phyloP scores from a whole-genome alignment of 2,797 vertebrate species.

The Pseudocheirus occidentalis region DNA sequence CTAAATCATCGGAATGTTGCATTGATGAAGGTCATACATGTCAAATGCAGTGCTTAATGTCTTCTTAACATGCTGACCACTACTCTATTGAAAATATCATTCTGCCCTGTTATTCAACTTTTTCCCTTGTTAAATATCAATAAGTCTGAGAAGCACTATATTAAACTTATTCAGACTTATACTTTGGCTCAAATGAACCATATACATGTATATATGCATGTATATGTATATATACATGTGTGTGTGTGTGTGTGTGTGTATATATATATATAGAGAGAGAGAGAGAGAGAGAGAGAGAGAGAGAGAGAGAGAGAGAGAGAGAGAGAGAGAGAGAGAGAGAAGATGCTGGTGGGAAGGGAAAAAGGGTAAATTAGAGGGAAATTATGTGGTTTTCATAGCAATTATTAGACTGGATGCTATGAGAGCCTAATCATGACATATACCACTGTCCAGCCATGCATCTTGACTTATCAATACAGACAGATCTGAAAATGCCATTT shows the following conservation, averaged over 20 bases:
- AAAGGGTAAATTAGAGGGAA: background rate
- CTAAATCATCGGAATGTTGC: background rate
- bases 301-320: too few relatives aligned
- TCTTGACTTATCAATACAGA: background rate
- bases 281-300: too few relatives aligned
- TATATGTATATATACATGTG: too few relatives aligned
- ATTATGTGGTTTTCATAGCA: background rate
- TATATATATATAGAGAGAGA: too few relatives aligned
- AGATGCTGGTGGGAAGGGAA: background rate
- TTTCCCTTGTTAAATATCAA: background rate
- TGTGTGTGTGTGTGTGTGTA: too few relatives aligned
- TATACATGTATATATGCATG: background rate
- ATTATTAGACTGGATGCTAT: background rate
- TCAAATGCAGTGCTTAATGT: background rate
- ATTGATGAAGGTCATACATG: background rate
- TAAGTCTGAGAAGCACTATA: background rate
- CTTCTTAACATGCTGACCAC: background rate
- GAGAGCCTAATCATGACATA: background rate
- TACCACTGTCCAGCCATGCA: background rate
- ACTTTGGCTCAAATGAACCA: background rate
- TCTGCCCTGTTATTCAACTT: background rate
- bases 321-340: too few relatives aligned
- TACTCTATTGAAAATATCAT: background rate
- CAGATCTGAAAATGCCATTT: background rate
- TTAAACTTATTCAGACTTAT: background rate